Evolutionary conservation across 2,888 invertebrate genomes (phyloP), one percentile per base, ranked within the genome.

Genomic region (Nomada goodeniana): DNA sequence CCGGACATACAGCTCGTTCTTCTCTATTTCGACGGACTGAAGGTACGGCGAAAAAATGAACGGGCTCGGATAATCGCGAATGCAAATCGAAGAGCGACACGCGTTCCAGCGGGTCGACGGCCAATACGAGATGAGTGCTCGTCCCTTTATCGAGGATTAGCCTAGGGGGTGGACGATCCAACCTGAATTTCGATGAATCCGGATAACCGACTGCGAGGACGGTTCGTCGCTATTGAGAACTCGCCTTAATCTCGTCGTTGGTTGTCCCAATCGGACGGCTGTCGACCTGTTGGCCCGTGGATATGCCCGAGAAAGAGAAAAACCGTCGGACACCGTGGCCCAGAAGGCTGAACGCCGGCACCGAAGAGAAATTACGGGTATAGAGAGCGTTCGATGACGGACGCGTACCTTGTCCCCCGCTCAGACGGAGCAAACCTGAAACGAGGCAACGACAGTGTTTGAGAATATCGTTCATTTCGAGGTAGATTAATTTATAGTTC

Each of bases 131-230:
- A 44, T 59, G 61, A 69, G 57, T 65, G 44, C 72, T 76, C 50
- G 65, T n/a, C 50, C 73, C 61, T 64, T 88, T 83, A 88, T 88
- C 85, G 78, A 67, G 80, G 83, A 86, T 88, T 85, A 88, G 88
- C 77, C 76, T 69, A 75, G 42, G 82, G 83, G 76, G 69, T 61
- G 68, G 76, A 69, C 69, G 78, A 84, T 77, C 77, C 77, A 60
- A 71, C 42, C 67, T 77, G 85, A 88, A 88, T 88, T 88, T 86
- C 84, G 89, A 90, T 89, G 90, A 88, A 83, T 87, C 84, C 79
- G 84, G 89, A 90, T 89, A 89, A 87, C 83, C 75, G 84, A 80
- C 75, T 71, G 82, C 76, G 52, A 81, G 76, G 72, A 18, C 75
- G 68, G 60, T 67, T 42, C 60, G 69, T 57, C 77, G 82, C 87